Evolutionary conservation across 2,888 invertebrate species (phyloP), one percentile per base, ranked within the genome.

Genomic region (Archips crataeganus): DNA sequence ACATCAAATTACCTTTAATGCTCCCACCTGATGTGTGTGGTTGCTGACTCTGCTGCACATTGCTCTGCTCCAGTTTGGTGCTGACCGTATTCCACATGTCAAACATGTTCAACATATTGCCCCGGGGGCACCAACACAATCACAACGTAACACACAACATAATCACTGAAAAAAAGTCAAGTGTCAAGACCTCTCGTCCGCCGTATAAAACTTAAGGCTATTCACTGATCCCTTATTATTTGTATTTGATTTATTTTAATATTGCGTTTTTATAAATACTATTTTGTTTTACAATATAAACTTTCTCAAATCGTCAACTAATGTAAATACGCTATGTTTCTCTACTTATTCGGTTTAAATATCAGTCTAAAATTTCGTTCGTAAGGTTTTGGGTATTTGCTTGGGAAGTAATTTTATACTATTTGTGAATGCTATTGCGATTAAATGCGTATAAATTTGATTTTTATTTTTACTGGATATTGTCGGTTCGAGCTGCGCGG

Each of bases 81-180:
- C 95, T 96, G 87, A 97, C 97, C 88, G 96, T 96, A 95, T 96
- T 97, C 97, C 97, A 97, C 97, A 97, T 97, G 93, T 97, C 97
- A 93, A 97, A 97, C 97, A 97, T 97, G 90, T 96, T 96, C 87
- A 94, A 86, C 94, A 94, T 94, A 79, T 82, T 92, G 85, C 86
- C 86, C 85, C 88, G 85, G 76, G 69, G 79, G 84, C 85, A 80
- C 85, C 82, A 63, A 73, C 75, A 75, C 77, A 73, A 71, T 70
- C 60, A 79, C 77, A 73, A 76, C 80, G 80, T 80, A 77, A 80
- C 84, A 83, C 81, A 78, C 82, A 74, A 78, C 79, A 81, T 82
- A 75, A 77, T 88, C 90, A 90, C 83, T 82, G 80, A 71, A 78
- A 86, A 80, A 87, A 71, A 42, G 61, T 75, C 82, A 85, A 88